These are phyloP conservation scores for Smittia sp. DNA, from an alignment of 2,888 invertebrate species.

Conservation along the genomic window DNA sequence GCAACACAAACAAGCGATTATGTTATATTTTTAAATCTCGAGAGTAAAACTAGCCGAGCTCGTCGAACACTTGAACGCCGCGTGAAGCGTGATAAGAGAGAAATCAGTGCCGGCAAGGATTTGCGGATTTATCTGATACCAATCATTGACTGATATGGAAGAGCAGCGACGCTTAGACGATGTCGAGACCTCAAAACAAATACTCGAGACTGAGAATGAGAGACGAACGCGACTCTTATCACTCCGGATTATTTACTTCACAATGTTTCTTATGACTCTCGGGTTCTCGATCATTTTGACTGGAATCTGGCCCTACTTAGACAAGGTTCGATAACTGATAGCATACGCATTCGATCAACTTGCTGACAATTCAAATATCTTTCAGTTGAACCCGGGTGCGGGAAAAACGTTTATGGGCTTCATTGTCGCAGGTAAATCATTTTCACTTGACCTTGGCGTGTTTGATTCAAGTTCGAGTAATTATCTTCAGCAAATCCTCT, in stretches of 20 bases:
- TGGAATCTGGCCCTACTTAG: constrained; percentile 84
- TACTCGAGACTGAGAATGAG: constrained; percentile 66
- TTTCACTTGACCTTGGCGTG: background rate
- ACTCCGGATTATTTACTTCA: constrained; percentile 78
- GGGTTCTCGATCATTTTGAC: constrained; percentile 85
- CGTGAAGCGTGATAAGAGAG: background rate
- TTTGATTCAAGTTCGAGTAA: background rate
- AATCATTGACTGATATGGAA: background rate
- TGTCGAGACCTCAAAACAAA: background rate
- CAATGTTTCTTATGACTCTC: constrained; percentile 85
- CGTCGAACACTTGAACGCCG: background rate
- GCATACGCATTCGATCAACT: background rate
- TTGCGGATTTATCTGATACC: background rate
- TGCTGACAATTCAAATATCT: constrained; percentile 43
- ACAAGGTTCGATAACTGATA: constrained; percentile 60
- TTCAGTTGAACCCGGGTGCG: constrained; percentile 73
- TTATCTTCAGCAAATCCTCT: constrained; percentile 67
- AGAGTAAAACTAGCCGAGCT: background rate
- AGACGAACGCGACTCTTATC: constrained; percentile 73
- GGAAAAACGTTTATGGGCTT: constrained; percentile 80
- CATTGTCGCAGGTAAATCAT: constrained; percentile 61
- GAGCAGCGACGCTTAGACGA: background rate
- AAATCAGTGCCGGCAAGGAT: background rate
- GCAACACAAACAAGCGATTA: background rate
- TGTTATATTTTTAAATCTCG: background rate